Base-by-base conservation (phyloP, 2,888 invertebrate genomes). In the Platycheirus rosarum region DNA sequence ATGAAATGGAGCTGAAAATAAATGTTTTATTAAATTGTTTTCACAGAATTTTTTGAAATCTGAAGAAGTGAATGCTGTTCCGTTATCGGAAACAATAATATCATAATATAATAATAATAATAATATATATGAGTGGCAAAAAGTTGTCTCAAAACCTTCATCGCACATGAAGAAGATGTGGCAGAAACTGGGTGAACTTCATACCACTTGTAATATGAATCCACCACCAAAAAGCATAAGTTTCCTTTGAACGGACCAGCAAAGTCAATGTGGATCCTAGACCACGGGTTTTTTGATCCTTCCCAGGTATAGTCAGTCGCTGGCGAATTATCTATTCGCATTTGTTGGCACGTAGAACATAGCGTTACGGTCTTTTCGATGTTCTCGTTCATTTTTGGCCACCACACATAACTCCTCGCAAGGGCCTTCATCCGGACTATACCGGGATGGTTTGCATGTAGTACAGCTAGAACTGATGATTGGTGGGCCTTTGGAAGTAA, bases 191-290 rank as follows among this genome's bases (percentile, higher is more conserved):
- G 69, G 18, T 69, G 69, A 8, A 57, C 48, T 20, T 55, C 70
- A 5, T 73, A 20, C 71, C 78, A 78, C 14, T 78, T 85, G 46
- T 55, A 68, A 55, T 68, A 29, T 13, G 75, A 60, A 32, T 79
- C 84, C 11, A 80, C 65, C 8, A 77, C 65, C 8, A 85, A 73
- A 7, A 85, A 44, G 40, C 82, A 74, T 26, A 57, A 40, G 48
- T 48, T 77, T 18, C 60, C 74, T 46, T 76, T 51, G 53, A 84
- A 76, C 11, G 16, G 46, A 9, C 32, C 48, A 35, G 46, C 46
- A 13, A 44, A 60, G 18, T 60, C 44, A 60, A 44, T 60, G 44
- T 60, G 60, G 29, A 60, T 60, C 44, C 60, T 29, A 44, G 60
- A 62, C 46, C 62, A 62, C 18, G 46, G 35, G 35, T 62, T 46